Percentiles rank a stretch among this genome's conserved stretches.
phyloP scores from a whole-genome alignment of 2,797 vertebrate genomes.

The Sebastes itinus region DNA sequence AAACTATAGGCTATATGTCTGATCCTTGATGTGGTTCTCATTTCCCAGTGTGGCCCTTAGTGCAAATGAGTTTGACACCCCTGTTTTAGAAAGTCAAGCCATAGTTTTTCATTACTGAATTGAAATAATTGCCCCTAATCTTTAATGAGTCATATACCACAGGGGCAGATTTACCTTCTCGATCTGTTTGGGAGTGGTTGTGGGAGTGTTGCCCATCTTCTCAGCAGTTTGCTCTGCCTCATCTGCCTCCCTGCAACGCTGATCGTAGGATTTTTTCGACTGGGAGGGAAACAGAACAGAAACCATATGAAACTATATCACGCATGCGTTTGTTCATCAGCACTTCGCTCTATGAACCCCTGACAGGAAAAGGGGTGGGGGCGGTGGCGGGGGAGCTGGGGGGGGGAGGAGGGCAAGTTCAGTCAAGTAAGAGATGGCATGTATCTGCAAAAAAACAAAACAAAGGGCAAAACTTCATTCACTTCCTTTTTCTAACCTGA shows the following conservation, averaged over 20 bases:
- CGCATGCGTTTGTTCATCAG: background rate
- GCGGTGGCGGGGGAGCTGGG: background rate
- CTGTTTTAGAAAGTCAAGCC: background rate
- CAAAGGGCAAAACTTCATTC: background rate
- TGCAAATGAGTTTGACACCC: no score
- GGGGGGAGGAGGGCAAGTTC: background rate
- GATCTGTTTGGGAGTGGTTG: slow-evolving; percentile 87
- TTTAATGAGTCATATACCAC: background rate
- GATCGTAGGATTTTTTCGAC: slow-evolving; percentile 91
- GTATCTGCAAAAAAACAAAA: background rate
- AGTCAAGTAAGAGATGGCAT: background rate
- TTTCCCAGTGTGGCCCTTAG: no score
- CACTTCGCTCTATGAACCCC: background rate
- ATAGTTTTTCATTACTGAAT: background rate
- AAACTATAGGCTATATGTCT: no score
- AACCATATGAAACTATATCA: slow-evolving; percentile 14
- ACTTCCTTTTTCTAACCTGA: slow-evolving; percentile 45
- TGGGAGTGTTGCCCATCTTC: slow-evolving; percentile 72
- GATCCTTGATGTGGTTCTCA: no score
- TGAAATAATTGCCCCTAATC: background rate
- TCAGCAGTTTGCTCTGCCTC: slow-evolving; percentile 87
- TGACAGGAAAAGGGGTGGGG: slow-evolving; percentile 16
- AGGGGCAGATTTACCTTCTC: slow-evolving; percentile 86
- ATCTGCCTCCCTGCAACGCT: slow-evolving; percentile 91
- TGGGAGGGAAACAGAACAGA: slow-evolving; percentile 59